Evolutionary conservation across 2,888 invertebrate species (phyloP), one percentile per base, ranked within the genome.

Genomic region (Cerceris ruficornis): DNA sequence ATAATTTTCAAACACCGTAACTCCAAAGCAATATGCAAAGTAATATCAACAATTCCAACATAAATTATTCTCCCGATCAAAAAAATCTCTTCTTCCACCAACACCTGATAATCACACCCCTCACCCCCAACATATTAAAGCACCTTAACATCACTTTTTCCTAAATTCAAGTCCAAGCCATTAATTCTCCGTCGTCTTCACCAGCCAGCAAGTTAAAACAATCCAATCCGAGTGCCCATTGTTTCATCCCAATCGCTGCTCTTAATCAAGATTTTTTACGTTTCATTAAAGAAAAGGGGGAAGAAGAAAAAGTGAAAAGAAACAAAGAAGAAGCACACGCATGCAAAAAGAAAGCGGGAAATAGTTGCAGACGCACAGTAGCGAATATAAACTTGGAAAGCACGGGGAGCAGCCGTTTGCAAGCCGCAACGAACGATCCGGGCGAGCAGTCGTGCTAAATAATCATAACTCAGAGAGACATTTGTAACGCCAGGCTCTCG

Each of bases 391-490:
- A 70, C 57, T 67, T 42, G 52, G 17, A 49, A 42, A 66, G 69
- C 55, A 57, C n/a, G 7, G 13, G 46, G 2, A 46, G 69, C 52
- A 61, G 52, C 76, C 77, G 77, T 69, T 75, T 62, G 69, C 61
- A 71, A 72, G 77, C 81, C 80, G 73, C 81, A 83, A 85, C 80
- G 77, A 80, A 80, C 83, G 85, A 76, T 80, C 79, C 76, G 67
- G 77, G 66, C 79, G 71, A 67, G 69, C 75, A 75, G 77, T 72
- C 78, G 77, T 67, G 86, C 84, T 85, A 84, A 89, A 91, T 90
- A 90, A 90, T 91, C 88, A 90, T 89, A 90, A 91, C 88, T 88
- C 90, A 86, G 85, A 87, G 87, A 86, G 87, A 87, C 86, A 90
- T 90, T 90, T 89, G 88, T 87, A 86, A 89, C 86, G 85, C 86